Evolutionary conservation across 1,140 invertebrate genomes (phyloP), one percentile per base, ranked within the genome.

Genomic region (Rhopalosiphum padi): DNA sequence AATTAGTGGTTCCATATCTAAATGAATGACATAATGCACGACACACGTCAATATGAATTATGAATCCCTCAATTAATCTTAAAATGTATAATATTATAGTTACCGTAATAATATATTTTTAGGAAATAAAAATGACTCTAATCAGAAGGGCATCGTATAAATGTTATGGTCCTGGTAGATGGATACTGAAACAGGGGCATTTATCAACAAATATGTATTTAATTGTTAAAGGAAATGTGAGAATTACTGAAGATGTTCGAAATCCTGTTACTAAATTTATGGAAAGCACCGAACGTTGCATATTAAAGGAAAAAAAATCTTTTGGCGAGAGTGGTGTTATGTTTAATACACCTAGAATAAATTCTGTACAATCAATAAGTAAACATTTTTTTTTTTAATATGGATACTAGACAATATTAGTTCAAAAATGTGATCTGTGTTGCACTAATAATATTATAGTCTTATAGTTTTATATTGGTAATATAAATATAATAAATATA

Each of bases 151-250:
- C 87, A 1, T 23, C 87, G 18, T 89, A 89, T 53, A 53, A 55
- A 53, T 89, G 87, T 55, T 89, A 53, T 37, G 87, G 87, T 4
- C 87, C 87, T 23, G 87, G 35, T 55, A 89, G 87, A 89, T 89
- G 87, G 51, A 89, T 89, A 55, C 22, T 89, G 8, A 89, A 89
- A 30, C 35, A 53, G 23, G 87, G 87, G 0, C 51, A 55, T 41
- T 37, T 21, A 37, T 15, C 87, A 8, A 22, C 37, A 89, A 89
- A 89, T 37, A 89, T 89, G 87, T 89, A 89, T 41, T 55, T 55
- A 37, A 89, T 89, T 55, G 48, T 89, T 9, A 37, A 55, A 11
- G 51, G 88, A 41, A 3, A 25, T 41, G 53, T 90, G 22, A 11
- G 53, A 30, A n/a, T 90, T 55, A 60, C 88, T 37, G 51, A 60